A percentile compares a stretch with the other conserved stretches of the same genome.
Evolutionary conservation across 2,113 vertebrate genomes (phyloP).

Genomic region (Madoqua kirkii): DNA sequence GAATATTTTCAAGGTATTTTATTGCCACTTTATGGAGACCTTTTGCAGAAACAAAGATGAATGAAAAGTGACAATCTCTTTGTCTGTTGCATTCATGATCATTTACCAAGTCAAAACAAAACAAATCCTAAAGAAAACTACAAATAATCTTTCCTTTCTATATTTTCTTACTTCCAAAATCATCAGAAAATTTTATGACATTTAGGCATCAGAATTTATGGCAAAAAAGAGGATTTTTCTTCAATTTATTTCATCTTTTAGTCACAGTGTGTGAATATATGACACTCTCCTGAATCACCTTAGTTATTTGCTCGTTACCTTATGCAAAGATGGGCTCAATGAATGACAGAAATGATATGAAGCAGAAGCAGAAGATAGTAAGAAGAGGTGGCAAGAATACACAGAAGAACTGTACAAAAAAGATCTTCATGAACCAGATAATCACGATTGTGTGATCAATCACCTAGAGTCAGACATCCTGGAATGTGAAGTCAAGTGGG

Average conservation of each 20-base stretch:
- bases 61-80: not conserved
- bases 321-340: not conserved
- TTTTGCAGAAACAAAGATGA: constrained; percentile 3
- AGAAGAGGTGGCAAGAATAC: not conserved
- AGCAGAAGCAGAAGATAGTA: not conserved
- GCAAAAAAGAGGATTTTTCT: not conserved
- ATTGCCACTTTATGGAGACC: not conserved
- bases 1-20: constrained; percentile 14
- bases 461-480: not conserved
- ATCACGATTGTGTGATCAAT: not conserved
- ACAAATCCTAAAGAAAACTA: not conserved
- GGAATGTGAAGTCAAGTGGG: not conserved
- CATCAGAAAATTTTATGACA: not conserved
- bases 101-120: constrained; percentile 24
- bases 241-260: not conserved
- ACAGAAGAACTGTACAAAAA: not conserved
- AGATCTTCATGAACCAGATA: not conserved
- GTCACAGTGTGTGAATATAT: not conserved
- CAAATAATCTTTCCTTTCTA: not conserved
- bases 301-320: not conserved
- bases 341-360: not conserved
- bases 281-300: not conserved
- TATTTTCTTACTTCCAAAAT: not conserved
- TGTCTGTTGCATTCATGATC: not conserved
- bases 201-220: not conserved